phyloP scores from a whole-genome alignment of 2,888 invertebrate species.

The Cryptus viduatorius region DNA sequence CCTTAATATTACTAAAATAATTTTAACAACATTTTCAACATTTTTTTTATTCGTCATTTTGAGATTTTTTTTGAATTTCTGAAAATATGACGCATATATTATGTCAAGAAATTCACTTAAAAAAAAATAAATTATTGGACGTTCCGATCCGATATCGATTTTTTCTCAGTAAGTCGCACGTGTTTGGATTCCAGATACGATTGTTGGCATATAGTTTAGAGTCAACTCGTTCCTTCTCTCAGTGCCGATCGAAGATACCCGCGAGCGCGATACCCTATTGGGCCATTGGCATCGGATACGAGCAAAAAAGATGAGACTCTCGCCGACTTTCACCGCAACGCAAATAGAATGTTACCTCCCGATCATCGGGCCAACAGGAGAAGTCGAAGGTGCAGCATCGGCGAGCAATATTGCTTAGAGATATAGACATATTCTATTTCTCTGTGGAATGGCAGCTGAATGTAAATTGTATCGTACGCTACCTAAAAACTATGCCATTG shows the following conservation, averaged over 20 bases:
- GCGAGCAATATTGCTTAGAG: constrained; percentile 41
- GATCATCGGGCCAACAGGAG: constrained; percentile 46
- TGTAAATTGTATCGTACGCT: not conserved
- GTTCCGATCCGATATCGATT: not conserved
- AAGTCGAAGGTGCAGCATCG: constrained; percentile 43
- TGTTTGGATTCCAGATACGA: not conserved
- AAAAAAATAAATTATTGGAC: not conserved
- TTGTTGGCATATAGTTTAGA: constrained; percentile 8
- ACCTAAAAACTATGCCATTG: not conserved
- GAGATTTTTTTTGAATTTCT: not conserved
- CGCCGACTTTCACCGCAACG: constrained; percentile 67
- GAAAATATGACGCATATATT: not conserved
- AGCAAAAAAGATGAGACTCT: constrained; percentile 61
- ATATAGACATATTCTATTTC: constrained; percentile 29
- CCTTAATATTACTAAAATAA: no score
- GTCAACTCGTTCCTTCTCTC: constrained; percentile 10
- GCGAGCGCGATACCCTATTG: constrained; percentile 36
- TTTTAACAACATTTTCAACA: no score
- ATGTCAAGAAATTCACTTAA: not conserved
- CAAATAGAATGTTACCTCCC: constrained; percentile 63
- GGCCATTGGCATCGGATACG: constrained; percentile 54
- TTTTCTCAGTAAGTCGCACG: not conserved
- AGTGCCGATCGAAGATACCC: constrained; percentile 42
- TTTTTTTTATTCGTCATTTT: no score
- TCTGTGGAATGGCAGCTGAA: not conserved